Base-by-base conservation (phyloP, 2,113 vertebrate genomes). In the Pelusios castaneus region DNA sequence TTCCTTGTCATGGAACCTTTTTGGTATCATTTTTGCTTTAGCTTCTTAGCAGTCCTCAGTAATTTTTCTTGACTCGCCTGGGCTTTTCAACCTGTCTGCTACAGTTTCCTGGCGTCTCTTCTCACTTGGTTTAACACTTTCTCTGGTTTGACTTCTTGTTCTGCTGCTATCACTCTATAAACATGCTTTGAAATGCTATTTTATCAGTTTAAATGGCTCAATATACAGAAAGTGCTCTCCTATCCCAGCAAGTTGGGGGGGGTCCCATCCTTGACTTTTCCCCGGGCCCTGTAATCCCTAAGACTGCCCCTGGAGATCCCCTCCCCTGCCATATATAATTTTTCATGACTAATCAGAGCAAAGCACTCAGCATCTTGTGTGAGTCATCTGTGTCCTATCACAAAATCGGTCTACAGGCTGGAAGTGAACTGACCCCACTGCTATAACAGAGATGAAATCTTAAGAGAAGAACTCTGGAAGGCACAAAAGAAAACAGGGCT, bases 401-500 rank as follows among this genome's bases (percentile, higher is more conserved):
- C n/a, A 70, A 38, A 70, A 70, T 21, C 19, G 63, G 63, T n/a
- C 41, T 38, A 10, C 24, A 27, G 38, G 11, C 70, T 43, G 21
- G 5, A 75, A 41, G 22, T 75, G 38, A 9, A 73, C n/a, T 41
- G 10, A 41, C 70, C 10, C 38, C 19, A 43, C 19, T 24, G 38
- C 70, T 6, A 25, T 21, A 43, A 43, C 38, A 13, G 10, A 5
- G n/a, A 11, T 13, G 38, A 75, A 43, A 41, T 75, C 21, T 43
- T 75, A 17, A 45, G 24, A 3, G 21, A 51, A 4, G 27, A 45
- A 52, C 34, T 55, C 31, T 43, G n/a, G 29, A 54, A n/a, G 11
- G 11, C 1, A 22, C 0, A 14, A 3, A 3, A 1, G 1, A 43
- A 24, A 17, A 17, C 11, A 8, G 25, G 8, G 70, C 49, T 49